Percentiles rank a stretch among this genome's conserved stretches.
These are phyloP conservation scores for Larimichthys polyactis DNA, from an alignment of 2,113 vertebrate species.

Conservation along the genomic window DNA sequence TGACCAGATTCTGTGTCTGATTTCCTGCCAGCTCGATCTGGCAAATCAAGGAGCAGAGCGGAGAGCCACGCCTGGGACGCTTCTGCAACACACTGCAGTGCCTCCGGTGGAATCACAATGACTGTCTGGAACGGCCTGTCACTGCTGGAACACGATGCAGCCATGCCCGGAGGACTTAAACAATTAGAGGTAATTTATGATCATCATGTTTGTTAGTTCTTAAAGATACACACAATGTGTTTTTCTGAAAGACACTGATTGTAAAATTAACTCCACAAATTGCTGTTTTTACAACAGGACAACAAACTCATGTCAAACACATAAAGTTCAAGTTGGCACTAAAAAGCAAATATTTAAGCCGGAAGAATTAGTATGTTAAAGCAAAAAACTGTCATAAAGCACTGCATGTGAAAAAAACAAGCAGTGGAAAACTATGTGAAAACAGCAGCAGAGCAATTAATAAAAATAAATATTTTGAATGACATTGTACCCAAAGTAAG, in stretches of 20 bases:
- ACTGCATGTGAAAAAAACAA: not conserved
- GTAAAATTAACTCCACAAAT: not conserved
- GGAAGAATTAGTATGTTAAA: not conserved
- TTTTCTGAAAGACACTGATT: not conserved
- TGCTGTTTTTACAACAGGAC: not conserved
- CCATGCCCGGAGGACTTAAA: not conserved
- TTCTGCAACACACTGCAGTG: no score
- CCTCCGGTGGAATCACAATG: no score
- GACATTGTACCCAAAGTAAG: not conserved
- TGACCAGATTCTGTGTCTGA: no score
- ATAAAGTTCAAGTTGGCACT: not conserved
- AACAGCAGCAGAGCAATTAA: not conserved
- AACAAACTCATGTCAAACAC: not conserved
- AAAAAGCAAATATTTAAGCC: not conserved
- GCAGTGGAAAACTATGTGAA: no score
- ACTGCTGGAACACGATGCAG: no score
- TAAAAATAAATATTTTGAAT: not conserved
- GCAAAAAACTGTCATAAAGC: not conserved
- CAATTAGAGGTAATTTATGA: not conserved
- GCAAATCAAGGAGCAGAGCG: no score
- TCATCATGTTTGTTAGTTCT: not conserved
- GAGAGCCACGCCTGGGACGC: no score
- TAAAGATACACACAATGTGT: no score
- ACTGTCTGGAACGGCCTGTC: no score
- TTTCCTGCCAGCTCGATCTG: no score